A percentile compares a stretch with the other conserved stretches of the same genome.
These are phyloP conservation scores for Lycia hirtaria DNA, from an alignment of 2,888 invertebrate genomes.

Conservation along the genomic window DNA sequence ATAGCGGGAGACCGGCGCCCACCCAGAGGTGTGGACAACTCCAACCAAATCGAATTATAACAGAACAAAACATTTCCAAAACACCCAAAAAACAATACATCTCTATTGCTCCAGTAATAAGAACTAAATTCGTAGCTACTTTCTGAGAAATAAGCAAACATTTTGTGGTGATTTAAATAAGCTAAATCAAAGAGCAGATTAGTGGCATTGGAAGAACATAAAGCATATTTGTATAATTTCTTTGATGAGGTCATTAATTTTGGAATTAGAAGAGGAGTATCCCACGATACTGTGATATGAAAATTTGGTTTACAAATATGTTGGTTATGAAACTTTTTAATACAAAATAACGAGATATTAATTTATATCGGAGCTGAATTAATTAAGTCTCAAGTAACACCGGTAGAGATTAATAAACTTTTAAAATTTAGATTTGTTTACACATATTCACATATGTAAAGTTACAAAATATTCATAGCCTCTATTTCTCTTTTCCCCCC, in stretches of 20 bases:
- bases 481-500: no score
- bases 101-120: conserved; percentile 44
- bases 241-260: conserved; percentile 63
- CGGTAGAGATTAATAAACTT: no score
- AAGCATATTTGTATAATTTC: conserved; percentile 61
- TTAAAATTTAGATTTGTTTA: no score
- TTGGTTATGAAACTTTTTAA: not conserved
- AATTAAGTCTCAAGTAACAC: not conserved
- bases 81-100: conserved; percentile 17
- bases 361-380: not conserved
- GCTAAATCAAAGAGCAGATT: conserved; percentile 64
- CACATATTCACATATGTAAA: no score
- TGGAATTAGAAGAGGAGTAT: conserved; percentile 49
- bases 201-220: conserved; percentile 62
- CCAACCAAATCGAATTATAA: conserved; percentile 77
- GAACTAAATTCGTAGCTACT: conserved; percentile 44
- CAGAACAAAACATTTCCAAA: conserved; percentile 47
- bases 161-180: conserved; percentile 49
- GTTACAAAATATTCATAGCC: no score
- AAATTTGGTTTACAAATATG: conserved; percentile 19
- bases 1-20: conserved; percentile 78
- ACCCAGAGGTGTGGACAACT: conserved; percentile 82
- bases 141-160: conserved; percentile 27
- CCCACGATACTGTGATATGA: conserved; percentile 43
- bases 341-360: not conserved